These are phyloP conservation scores for Amblyopsis hoosieri DNA, from an alignment of 2,797 vertebrate species.

Conservation along the genomic window DNA sequence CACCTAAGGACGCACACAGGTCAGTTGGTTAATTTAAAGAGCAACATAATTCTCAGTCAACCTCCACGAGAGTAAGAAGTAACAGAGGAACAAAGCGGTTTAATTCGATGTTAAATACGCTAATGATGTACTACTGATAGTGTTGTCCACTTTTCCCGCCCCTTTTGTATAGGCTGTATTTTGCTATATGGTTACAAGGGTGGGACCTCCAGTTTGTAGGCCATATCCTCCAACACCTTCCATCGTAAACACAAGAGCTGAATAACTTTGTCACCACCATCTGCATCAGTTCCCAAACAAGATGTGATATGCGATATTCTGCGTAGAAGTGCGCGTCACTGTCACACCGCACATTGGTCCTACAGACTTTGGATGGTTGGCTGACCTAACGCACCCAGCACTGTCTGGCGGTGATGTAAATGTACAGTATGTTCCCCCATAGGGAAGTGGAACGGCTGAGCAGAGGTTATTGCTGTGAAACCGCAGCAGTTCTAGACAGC, in stretches of 20 bases:
- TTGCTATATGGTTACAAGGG: not conserved
- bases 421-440: not conserved
- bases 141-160: too few relatives aligned
- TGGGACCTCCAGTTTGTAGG: not conserved
- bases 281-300: not conserved
- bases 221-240: not conserved
- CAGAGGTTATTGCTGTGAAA: not conserved
- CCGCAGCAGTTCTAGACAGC: not conserved
- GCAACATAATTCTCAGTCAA: not conserved
- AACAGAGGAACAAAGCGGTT: not conserved
- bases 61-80: not conserved
- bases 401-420: not conserved
- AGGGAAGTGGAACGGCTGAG: not conserved
- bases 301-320: not conserved
- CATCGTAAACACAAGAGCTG: not conserved
- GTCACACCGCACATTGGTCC: too few relatives aligned
- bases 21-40: constrained; percentile 66
- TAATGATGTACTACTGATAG: too few relatives aligned
- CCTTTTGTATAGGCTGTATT: too few relatives aligned
- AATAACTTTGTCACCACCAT: not conserved
- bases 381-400: too few relatives aligned
- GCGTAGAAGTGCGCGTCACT: too few relatives aligned
- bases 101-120: too few relatives aligned
- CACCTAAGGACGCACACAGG: constrained; percentile 93
- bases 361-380: too few relatives aligned